Percentiles rank a stretch among this genome's conserved stretches.
phyloP scores from a whole-genome alignment of 35 echinoderm and acorn worm genomes.

The Apostichopus californicus region DNA sequence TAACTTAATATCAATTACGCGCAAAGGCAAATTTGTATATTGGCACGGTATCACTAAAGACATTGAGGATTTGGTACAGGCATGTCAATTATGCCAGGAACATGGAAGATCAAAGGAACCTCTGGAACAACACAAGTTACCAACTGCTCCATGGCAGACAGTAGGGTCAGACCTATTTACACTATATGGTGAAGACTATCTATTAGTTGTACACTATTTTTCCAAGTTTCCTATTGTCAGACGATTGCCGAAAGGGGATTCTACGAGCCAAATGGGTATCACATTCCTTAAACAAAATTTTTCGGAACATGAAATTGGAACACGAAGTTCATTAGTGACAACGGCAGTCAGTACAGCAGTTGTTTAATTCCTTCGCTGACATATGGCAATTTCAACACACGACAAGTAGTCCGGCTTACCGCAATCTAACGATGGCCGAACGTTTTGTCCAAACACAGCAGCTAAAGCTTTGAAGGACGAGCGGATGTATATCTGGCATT shows the following conservation, averaged over 20 bases:
- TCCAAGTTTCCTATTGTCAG: slow-evolving; percentile 70
- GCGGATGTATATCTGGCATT: slow-evolving; percentile 38
- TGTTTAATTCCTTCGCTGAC: slow-evolving; percentile 53
- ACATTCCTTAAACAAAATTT: slow-evolving; percentile 74
- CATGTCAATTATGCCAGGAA: background rate
- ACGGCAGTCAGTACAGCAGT: slow-evolving; percentile 63
- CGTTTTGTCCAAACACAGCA: slow-evolving; percentile 46
- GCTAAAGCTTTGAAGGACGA: slow-evolving; percentile 1
- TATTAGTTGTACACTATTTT: slow-evolving; percentile 65
- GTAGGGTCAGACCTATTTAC: slow-evolving; percentile 73
- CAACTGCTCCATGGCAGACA: slow-evolving; percentile 72
- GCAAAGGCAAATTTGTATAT: background rate
- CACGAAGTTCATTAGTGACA: slow-evolving; percentile 64
- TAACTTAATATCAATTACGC: slow-evolving; percentile 28
- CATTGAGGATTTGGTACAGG: slow-evolving; percentile 29
- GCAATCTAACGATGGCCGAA: slow-evolving; percentile 64
- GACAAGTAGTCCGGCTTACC: slow-evolving; percentile 59
- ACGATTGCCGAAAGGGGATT: slow-evolving; percentile 23
- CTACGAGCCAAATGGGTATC: slow-evolving; percentile 58
- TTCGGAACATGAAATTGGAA: slow-evolving; percentile 68
- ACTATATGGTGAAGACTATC: slow-evolving; percentile 58
- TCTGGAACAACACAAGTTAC: slow-evolving; percentile 40
- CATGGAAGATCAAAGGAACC: slow-evolving; percentile 9
- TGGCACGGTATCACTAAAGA: slow-evolving; percentile 35
- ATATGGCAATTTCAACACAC: slow-evolving; percentile 61